phyloP scores from a whole-genome alignment of 2,797 vertebrate genomes.

The Parambassis ranga region DNA sequence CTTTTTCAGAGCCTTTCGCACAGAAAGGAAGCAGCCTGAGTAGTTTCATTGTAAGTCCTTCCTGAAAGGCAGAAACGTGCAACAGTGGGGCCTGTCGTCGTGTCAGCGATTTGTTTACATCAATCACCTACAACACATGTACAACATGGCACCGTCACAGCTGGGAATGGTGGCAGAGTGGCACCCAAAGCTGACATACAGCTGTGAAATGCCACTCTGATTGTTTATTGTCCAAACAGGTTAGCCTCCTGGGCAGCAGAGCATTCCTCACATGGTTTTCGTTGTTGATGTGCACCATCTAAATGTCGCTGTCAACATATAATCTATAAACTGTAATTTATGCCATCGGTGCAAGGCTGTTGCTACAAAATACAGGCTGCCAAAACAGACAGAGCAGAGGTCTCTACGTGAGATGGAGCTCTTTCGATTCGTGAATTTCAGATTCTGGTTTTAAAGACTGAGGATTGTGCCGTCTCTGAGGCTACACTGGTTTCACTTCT shows the following conservation, averaged over 20 bases:
- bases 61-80: constrained; percentile 50
- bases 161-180: constrained; percentile 1
- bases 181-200: not conserved
- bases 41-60: constrained; percentile 65
- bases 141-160: not conserved
- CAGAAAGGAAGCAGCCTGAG: constrained; percentile 65
- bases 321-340: constrained; percentile 16
- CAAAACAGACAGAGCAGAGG: constrained; percentile 10
- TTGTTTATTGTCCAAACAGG: constrained; percentile 45
- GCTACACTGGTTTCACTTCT: constrained; percentile 73
- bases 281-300: constrained; percentile 35
- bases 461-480: constrained; percentile 43
- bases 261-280: constrained; percentile 50
- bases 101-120: constrained; percentile 28
- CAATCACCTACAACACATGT: not conserved
- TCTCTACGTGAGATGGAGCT: not conserved
- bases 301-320: constrained; percentile 16
- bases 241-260: constrained; percentile 23
- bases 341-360: not conserved
- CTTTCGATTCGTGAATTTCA: constrained; percentile 35
- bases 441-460: constrained; percentile 32
- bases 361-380: constrained; percentile 4
- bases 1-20: constrained; percentile 41
- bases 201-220: constrained; percentile 38
- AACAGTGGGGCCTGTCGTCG: constrained; percentile 23